A percentile compares a stretch with the other conserved stretches of the same genome.
These are phyloP conservation scores for Cyprinodon variegatus DNA, from an alignment of 2,113 vertebrate genomes.

Conservation along the genomic window DNA sequence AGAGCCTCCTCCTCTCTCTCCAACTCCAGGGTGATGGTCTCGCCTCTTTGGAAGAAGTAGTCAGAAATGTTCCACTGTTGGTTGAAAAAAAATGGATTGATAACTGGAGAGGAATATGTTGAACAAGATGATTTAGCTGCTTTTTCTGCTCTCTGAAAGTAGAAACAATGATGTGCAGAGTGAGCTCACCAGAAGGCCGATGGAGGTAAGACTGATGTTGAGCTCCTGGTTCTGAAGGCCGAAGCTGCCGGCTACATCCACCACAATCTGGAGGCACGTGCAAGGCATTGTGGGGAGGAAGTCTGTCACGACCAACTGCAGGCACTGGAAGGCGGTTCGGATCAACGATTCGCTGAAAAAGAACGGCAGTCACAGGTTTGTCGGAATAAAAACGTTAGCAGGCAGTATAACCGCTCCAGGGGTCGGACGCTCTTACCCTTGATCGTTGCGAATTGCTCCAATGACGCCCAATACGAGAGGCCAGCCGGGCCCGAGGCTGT, in stretches of 20 bases:
- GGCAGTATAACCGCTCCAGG: not conserved
- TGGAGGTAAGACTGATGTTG: conserved; percentile 99
- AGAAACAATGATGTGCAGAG: not conserved
- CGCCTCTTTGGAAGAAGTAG: conserved; percentile 98
- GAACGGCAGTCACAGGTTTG: conserved; percentile 3
- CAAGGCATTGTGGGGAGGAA: conserved; percentile 99
- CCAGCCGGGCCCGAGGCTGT: conserved; percentile 96
- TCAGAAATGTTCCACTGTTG: conserved; percentile 99
- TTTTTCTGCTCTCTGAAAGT: not conserved
- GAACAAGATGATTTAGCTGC: conserved; percentile 20
- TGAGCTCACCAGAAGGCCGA: conserved; percentile 91
- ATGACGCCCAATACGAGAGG: conserved; percentile 96
- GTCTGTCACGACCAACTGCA: conserved; percentile 99
- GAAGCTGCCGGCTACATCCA: conserved; percentile 98
- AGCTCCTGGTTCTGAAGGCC: conserved; percentile 99
- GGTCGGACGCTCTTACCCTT: conserved; percentile 84
- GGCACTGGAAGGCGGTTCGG: conserved; percentile 98
- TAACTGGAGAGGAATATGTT: conserved; percentile 10
- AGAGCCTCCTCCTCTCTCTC: conserved; percentile 89
- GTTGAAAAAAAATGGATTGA: conserved; percentile 5
- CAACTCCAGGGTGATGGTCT: conserved; percentile 93
- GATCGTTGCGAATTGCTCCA: conserved; percentile 97
- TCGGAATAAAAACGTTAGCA: not conserved
- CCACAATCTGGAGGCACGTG: conserved; percentile 97
- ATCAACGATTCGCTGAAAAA: conserved; percentile 92